Evolutionary conservation across 2,797 vertebrate species (phyloP), one percentile per base, ranked within the genome.

Genomic region (Protonibea diacanthus): DNA sequence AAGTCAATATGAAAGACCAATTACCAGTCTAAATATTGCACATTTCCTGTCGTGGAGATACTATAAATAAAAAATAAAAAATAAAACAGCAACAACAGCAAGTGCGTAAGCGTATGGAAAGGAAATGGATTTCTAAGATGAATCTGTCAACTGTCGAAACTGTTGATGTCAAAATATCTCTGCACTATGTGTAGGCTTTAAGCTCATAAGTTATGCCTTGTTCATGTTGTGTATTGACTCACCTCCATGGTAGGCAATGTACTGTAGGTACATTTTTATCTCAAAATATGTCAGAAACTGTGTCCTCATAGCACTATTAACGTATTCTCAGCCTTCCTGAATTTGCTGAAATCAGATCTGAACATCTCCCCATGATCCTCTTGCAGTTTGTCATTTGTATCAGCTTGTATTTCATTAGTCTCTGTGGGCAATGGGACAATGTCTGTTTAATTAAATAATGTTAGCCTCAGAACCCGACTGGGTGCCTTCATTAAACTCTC

Each of bases 1-100:
- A 90, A 89, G 84, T 92, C 85, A 87, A 88, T 88, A 84, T 89
- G 80, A 88, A 89, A 91, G 76, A 88, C 81, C 78, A 87, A 90
- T 91, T 92, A 89, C 78, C 64, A 79, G 68, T 67, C 82, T 90
- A 88, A 91, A 92, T 88, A 72, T 74, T 71, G 44, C 71, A 89
- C 29, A 87, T 90, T 82, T 85, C 80, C 75, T 75, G 45, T 77
- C 51, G 53, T 78, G 44, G 33, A 79, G 33, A 76, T 80, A 65
- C 44, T 68, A 51, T 78, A 60, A 44, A 76, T 67, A 52, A 53
- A 59, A 71, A 62, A 72, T 23, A 33, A 33, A 9, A 9, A 8
- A 33, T 59, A 71, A 23, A 33, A 27, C 3, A 29, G n/a, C n/a
- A 38, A 38, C 9, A 38, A 38, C 42, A 18, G 1, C 25, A 33